Percentiles rank a stretch among this genome's conserved stretches.
Conservation (phyloP, 2,888 invertebrate genomes). For the Dorcus hopei region DNA sequence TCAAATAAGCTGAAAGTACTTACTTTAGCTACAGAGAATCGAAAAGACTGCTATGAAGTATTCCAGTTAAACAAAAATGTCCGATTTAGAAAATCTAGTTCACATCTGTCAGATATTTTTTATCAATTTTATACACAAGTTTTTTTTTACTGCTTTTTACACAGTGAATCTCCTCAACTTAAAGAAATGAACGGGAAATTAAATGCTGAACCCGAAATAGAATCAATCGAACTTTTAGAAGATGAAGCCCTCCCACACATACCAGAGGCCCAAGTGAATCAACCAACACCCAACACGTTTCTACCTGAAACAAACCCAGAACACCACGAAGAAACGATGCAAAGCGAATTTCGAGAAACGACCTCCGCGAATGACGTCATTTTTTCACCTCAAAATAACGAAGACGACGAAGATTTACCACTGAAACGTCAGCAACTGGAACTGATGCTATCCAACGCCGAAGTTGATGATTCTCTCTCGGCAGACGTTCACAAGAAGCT, state of each 20-base stretch:
- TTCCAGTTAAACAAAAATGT: too few relatives aligned
- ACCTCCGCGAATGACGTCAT: constrained; percentile 5
- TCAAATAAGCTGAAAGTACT: too few relatives aligned
- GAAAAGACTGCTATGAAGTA: too few relatives aligned
- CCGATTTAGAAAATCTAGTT: neutral
- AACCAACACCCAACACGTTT: neutral
- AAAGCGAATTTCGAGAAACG: neutral
- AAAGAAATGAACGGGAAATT: neutral
- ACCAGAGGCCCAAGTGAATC: constrained; percentile 6
- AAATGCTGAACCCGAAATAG: neutral
- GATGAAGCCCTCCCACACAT: constrained; percentile 4
- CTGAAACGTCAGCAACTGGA: constrained; percentile 20
- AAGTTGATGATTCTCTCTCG: constrained; percentile 22
- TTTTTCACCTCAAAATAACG: constrained; percentile 4
- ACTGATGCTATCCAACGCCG: constrained; percentile 20
- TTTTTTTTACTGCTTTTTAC: too few relatives aligned
- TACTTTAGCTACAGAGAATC: too few relatives aligned
- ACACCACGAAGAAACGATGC: neutral
- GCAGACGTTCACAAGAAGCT: constrained; percentile 19
- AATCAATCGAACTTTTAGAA: neutral
- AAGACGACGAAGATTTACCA: constrained; percentile 16
- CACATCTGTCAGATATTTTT: neutral
- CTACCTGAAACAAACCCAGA: neutral
- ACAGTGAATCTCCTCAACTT: neutral
- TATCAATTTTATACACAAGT: neutral